Percentiles rank a stretch among this genome's conserved stretches.
Evolutionary conservation across 2,797 vertebrate genomes (phyloP).

Genomic region (Phrynocephalus vlangalii): DNA sequence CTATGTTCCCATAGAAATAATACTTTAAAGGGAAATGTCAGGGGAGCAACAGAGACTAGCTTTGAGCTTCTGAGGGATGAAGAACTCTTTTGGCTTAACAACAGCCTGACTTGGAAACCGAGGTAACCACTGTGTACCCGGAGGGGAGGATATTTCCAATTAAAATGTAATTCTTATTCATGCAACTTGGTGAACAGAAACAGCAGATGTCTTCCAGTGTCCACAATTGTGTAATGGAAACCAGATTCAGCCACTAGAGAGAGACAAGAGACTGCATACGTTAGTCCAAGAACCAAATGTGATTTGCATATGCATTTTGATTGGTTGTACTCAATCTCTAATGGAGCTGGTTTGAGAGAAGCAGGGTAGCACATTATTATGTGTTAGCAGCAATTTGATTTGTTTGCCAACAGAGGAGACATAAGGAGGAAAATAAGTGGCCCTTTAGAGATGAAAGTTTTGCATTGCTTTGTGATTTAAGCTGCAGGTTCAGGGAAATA

Average conservation of each 20-base stretch:
- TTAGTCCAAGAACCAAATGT: not conserved
- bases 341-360: not conserved
- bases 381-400: constrained; percentile 14
- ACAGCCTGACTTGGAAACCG: not conserved
- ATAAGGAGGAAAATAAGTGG: constrained; percentile 7
- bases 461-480: constrained; percentile 23
- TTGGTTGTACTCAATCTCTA: not conserved
- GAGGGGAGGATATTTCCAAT: not conserved
- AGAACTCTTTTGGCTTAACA: not conserved
- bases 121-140: not conserved
- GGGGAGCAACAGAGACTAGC: not conserved
- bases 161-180: not conserved
- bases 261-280: constrained; percentile 20
- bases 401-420: not conserved
- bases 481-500: not conserved
- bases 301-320: constrained; percentile 15
- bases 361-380: not conserved
- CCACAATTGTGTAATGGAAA: not conserved
- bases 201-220: not conserved
- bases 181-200: not conserved
- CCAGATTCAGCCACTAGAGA: constrained; percentile 34
- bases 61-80: not conserved
- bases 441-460: constrained; percentile 16
- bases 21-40: not conserved
- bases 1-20: not conserved